Percentiles rank a stretch among this genome's conserved stretches.
These are phyloP conservation scores for Lamprologus callipterus DNA, from an alignment of 2,113 vertebrate genomes.

Conservation along the genomic window DNA sequence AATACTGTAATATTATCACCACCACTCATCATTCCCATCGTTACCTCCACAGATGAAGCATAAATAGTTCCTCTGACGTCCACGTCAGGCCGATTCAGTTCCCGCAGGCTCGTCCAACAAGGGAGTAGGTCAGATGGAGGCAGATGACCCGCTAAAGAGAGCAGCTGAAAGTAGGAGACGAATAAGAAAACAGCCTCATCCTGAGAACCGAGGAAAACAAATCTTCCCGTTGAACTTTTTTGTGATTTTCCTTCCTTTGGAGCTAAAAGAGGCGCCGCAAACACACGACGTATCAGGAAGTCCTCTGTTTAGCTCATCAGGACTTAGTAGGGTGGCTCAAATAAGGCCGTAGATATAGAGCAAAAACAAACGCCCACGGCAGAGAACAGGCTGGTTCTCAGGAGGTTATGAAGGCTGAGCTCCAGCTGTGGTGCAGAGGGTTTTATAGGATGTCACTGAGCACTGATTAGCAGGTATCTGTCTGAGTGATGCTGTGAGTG, in stretches of 20 bases:
- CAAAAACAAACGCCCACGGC: background rate
- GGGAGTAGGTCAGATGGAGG: background rate
- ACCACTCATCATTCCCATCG: background rate
- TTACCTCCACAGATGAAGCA: background rate
- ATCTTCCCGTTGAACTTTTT: background rate
- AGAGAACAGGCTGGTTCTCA: background rate
- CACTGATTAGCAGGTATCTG: background rate
- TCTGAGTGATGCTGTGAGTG: background rate
- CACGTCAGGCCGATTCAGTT: rapidly evolving
- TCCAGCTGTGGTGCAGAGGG: background rate
- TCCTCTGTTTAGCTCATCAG: background rate
- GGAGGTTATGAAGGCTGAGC: background rate
- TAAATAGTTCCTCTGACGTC: rapidly evolving
- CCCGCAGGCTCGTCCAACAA: background rate
- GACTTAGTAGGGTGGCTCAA: background rate
- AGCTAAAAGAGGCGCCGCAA: background rate
- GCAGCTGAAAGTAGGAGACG: background rate
- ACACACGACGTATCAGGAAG: background rate
- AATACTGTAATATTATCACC: background rate
- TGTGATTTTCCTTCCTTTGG: rapidly evolving
- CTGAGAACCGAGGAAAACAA: background rate
- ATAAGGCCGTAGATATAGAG: background rate
- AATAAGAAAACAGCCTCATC: background rate
- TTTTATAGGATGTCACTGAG: background rate
- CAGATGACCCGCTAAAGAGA: background rate